Conservation (phyloP, 2,797 vertebrate species). For the Sebastes steindachneri region DNA sequence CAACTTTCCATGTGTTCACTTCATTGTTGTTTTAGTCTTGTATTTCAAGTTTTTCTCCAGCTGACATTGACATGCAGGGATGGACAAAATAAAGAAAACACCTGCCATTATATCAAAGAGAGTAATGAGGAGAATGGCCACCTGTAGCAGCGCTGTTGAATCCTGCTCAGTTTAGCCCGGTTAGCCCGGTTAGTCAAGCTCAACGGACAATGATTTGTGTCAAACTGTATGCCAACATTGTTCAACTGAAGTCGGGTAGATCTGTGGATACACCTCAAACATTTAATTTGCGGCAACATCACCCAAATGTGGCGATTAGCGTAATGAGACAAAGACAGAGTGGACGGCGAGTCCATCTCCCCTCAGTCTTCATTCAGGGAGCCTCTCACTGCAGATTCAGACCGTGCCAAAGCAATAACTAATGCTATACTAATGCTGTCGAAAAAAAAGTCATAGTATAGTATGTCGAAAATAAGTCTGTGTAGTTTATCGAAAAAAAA, state of each 20-base stretch:
- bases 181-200: neutral
- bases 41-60: neutral
- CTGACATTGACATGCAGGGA: neutral
- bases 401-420: neutral
- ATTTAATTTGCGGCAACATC: neutral
- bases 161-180: neutral
- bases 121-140: neutral
- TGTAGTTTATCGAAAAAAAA: too few species aligned
- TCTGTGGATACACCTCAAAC: neutral
- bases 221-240: neutral
- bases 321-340: neutral
- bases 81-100: neutral
- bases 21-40: slow-evolving; percentile 5
- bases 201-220: neutral
- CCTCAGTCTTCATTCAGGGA: too few species aligned
- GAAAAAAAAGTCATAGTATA: too few species aligned
- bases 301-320: neutral
- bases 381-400: too few species aligned
- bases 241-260: neutral
- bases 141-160: neutral
- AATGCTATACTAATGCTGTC: too few species aligned
- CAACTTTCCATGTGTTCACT: neutral
- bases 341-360: neutral
- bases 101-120: neutral
- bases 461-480: too few species aligned